These are phyloP conservation scores for Leptonema lineaticorne DNA, from an alignment of 1,140 invertebrate genomes.

Conservation along the genomic window DNA sequence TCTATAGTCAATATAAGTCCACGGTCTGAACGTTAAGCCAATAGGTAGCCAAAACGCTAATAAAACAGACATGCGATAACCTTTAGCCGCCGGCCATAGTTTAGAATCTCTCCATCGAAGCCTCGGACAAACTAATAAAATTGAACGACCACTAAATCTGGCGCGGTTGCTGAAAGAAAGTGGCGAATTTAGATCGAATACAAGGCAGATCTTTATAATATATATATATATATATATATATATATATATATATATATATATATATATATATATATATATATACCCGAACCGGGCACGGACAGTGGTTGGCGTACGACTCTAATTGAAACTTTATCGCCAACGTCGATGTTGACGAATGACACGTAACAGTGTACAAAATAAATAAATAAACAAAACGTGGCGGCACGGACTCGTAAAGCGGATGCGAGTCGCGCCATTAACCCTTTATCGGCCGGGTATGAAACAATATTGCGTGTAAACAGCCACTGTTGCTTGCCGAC, in stretches of 20 bases:
- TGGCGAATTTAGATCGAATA: not conserved
- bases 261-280: too few species aligned
- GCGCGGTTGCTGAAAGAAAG: not conserved
- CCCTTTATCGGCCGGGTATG: not conserved
- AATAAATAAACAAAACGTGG: conserved; percentile 29
- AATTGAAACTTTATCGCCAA: conserved; percentile 37
- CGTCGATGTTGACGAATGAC: conserved; percentile 18
- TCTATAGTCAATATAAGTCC: not conserved
- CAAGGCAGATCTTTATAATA: too few species aligned
- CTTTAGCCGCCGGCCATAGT: conserved; percentile 4
- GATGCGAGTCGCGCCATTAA: conserved; percentile 1
- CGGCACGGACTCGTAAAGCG: conserved; percentile 15
- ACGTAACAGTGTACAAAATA: too few species aligned
- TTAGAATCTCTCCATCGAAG: not conserved
- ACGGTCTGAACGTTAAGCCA: not conserved
- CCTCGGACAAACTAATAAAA: not conserved
- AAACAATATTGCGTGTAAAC: not conserved
- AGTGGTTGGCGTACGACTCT: conserved; percentile 7
- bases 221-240: too few species aligned
- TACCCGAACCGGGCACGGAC: too few species aligned
- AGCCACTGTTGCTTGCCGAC: too few species aligned
- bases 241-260: too few species aligned
- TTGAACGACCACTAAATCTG: too few species aligned
- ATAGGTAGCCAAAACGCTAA: conserved; percentile 2
- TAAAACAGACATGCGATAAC: conserved; percentile 11